A percentile compares a stretch with the other conserved stretches of the same genome.
Evolutionary conservation across 2,888 invertebrate species (phyloP).

Genomic region (Lycocerus yunnanus): DNA sequence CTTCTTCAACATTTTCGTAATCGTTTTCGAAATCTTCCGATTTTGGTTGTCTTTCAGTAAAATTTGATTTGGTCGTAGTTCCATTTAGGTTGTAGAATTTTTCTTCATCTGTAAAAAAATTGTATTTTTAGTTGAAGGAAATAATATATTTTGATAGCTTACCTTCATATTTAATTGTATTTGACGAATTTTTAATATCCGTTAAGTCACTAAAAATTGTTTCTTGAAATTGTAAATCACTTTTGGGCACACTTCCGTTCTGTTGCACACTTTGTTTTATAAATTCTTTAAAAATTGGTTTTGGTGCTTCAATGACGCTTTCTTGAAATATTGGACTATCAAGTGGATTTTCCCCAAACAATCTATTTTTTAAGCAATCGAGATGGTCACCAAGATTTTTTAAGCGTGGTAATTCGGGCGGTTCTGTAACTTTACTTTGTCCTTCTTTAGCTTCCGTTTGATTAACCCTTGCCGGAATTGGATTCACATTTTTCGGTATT

Average conservation of each 20-base stretch:
- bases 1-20: background rate
- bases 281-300: constrained; percentile 49
- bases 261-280: background rate
- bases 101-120: background rate
- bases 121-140: background rate
- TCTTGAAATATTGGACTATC: constrained; percentile 75
- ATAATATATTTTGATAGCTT: background rate
- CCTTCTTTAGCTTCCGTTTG: constrained; percentile 48
- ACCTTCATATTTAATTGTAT: background rate
- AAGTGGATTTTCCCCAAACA: constrained; percentile 75
- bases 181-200: background rate
- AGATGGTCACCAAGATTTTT: constrained; percentile 72
- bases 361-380: constrained; percentile 74
- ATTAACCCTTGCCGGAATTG: constrained; percentile 58
- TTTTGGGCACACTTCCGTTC: background rate
- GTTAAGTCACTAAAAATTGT: background rate
- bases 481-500: constrained; percentile 60
- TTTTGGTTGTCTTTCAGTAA: background rate
- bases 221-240: background rate
- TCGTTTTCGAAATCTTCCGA: background rate
- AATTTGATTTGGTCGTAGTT: background rate
- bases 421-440: constrained; percentile 37
- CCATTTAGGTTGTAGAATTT: background rate
- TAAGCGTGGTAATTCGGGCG: constrained; percentile 59
- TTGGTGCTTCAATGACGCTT: constrained; percentile 58